Evolutionary conservation across 1,140 invertebrate genomes (phyloP), one percentile per base, ranked within the genome.

Genomic region (Drosophila murphyi): DNA sequence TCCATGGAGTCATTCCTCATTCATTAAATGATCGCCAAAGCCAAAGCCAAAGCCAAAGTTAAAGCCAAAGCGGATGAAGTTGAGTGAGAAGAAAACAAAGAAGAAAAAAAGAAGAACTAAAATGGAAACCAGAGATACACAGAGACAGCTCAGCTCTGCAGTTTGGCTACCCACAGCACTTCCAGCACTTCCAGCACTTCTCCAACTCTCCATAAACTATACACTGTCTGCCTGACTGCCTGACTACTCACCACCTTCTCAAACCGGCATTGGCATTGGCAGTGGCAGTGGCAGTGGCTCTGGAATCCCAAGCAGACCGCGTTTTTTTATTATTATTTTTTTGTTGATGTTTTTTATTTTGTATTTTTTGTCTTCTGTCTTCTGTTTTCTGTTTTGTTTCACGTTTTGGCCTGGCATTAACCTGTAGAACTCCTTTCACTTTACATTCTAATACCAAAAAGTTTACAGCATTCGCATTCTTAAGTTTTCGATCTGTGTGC

Each of bases 381-480:
- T 43, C 39, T 62, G 39, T 28, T 48, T 41, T 57, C 45, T 60
- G 12, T 41, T 55, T 47, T 12, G 20, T 20, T 20, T 20, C 20
- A 20, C 20, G 56, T 72, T 72, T 76, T 78, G 70, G 78, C 78
- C 70, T 88, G 75, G 71, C 76, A 76, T 86, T 86, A 87, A 87
- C 82, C 82, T 82, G 82, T 73, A 88, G 83, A 87, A 87, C 82
- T 87, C 82, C 82, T 87, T 87, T 87, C 82, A 87, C 82, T 87
- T 87, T 87, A 87, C 82, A 87, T 87, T 87, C 82, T 87, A 87
- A 87, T 87, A 88, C 82, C 79, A 82, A 82, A 78, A 82, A 78
- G 39, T 63, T 88, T 87, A 81, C 83, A 87, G 79, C 82, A 87
- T 82, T 87, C 82, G 79, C 82, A 87, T 87, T 82, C 82, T 86